Evolutionary conservation across 2,113 vertebrate species (phyloP).

Genomic region (Nothocercus nigrocapillus): DNA sequence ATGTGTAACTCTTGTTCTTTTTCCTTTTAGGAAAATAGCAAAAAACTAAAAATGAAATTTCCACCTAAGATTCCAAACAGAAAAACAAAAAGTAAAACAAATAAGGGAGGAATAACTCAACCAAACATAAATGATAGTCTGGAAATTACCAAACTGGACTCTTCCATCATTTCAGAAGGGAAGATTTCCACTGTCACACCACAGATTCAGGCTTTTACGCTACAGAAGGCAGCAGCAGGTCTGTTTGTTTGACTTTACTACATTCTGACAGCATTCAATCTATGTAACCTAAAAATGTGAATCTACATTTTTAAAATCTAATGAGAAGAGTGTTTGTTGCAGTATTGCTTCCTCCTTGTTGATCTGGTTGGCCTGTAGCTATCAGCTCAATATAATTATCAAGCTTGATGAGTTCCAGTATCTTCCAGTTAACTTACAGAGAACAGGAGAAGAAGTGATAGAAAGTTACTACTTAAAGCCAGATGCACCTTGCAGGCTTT

Average conservation of each 20-base stretch:
- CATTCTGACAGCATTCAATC: too few relatives aligned
- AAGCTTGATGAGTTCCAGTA: not conserved
- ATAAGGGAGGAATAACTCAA: constrained; percentile 90
- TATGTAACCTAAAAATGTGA: not conserved
- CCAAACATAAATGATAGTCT: constrained; percentile 95
- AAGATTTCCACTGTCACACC: constrained; percentile 86
- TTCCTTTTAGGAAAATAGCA: constrained; percentile 92
- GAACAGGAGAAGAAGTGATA: not conserved
- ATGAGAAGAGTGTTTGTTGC: not conserved
- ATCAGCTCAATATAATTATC: not conserved
- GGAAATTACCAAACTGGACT: constrained; percentile 95
- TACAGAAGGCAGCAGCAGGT: constrained; percentile 96
- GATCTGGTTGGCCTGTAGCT: not conserved
- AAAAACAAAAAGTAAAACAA: constrained; percentile 97
- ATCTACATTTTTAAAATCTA: not conserved
- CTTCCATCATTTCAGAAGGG: constrained; percentile 88
- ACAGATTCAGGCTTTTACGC: constrained; percentile 91
- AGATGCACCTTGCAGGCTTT: not conserved
- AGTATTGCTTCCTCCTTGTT: not conserved
- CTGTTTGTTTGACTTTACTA: constrained; percentile 35
- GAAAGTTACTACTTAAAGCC: not conserved
- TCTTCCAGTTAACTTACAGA: not conserved
- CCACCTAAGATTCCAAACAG: constrained; percentile 98
- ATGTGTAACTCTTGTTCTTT: not conserved
- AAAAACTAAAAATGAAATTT: constrained; percentile 99